These are phyloP conservation scores for Chrosomus eos DNA, from an alignment of 2,797 vertebrate species.

Conservation along the genomic window DNA sequence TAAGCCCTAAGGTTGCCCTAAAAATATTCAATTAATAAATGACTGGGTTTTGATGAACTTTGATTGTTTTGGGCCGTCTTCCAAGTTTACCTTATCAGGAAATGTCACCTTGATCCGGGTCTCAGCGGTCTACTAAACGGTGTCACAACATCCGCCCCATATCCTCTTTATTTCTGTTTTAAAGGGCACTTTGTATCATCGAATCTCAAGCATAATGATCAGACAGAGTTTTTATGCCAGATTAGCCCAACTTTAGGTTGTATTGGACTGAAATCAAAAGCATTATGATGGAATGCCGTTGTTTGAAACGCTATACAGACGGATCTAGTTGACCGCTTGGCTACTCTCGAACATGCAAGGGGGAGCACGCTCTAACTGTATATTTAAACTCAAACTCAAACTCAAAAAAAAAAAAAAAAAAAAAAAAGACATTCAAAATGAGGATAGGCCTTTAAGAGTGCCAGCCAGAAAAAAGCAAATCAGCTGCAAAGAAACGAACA, in stretches of 20 bases:
- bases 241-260: constrained; percentile 77
- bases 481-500: constrained; percentile 82
- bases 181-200: constrained; percentile 68
- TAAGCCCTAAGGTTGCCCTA: constrained; percentile 76
- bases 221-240: constrained; percentile 72
- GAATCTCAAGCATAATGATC: constrained; percentile 61
- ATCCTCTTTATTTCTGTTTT: constrained; percentile 73
- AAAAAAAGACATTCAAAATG: constrained; percentile 49
- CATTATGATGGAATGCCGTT: constrained; percentile 73
- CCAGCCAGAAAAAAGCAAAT: constrained; percentile 59
- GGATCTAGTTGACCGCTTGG: constrained; percentile 49
- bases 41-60: constrained; percentile 83
- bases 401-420: background rate
- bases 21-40: constrained; percentile 87
- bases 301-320: constrained; percentile 67
- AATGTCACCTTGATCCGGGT: constrained; percentile 81
- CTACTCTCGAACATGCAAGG: constrained; percentile 13
- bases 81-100: constrained; percentile 82
- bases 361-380: background rate
- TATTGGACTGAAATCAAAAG: constrained; percentile 79
- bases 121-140: constrained; percentile 78
- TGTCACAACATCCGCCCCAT: constrained; percentile 71
- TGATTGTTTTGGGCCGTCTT: constrained; percentile 81
- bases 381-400: background rate
- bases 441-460: constrained; percentile 85